Base-by-base conservation (phyloP, 2,113 vertebrate genomes). In the Onychorhynchus coronatus region DNA sequence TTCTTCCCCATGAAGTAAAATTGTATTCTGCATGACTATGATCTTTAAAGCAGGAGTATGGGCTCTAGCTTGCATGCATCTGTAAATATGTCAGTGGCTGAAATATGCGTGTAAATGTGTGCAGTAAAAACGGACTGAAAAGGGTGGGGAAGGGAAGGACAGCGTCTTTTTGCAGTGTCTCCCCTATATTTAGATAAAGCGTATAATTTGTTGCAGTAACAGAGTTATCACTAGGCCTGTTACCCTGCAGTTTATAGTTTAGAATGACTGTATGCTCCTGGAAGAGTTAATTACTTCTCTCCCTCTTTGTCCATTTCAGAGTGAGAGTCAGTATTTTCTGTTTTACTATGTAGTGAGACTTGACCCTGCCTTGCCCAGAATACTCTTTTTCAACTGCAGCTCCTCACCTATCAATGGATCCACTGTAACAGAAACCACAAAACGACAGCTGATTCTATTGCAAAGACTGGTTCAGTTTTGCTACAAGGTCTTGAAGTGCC, bases 181-280 rank as follows among this genome's bases (percentile, higher is more conserved):
- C 14, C 86, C 33, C 11, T 77, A 28, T 77, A n/a, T 87, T 82
- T 88, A 66, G 90, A 73, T 93, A 91, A 88, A 79, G 16, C 22
- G 10, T 93, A 35, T 91, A 61, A 88, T 93, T 93, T 94, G 47
- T 95, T 95, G 53, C 9, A 52, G 50, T 87, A 85, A 77, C 44
- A 86, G 84, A 87, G 19, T 93, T 96, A 72, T 92, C 88, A n/a
- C 55, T 77, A 67, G 46, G 79, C 25, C 50, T 86, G 94, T 80
- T 88, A 77, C 76, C 39, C 6, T 91, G 18, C 37, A 35, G 30
- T 92, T 94, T 83, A 16, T 53, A 23, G 39, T 76, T 71, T 71
- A 67, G 85, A 88, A 55, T 85, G 86, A 44, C 42, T 82, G 23
- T 66, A n/a, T 35, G 20, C 31, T 81, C 42, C 56, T 68, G 41